A percentile compares a stretch with the other conserved stretches of the same genome.
Conservation (phyloP, 2,797 vertebrate species). For the Sarcoramphus papa region DNA sequence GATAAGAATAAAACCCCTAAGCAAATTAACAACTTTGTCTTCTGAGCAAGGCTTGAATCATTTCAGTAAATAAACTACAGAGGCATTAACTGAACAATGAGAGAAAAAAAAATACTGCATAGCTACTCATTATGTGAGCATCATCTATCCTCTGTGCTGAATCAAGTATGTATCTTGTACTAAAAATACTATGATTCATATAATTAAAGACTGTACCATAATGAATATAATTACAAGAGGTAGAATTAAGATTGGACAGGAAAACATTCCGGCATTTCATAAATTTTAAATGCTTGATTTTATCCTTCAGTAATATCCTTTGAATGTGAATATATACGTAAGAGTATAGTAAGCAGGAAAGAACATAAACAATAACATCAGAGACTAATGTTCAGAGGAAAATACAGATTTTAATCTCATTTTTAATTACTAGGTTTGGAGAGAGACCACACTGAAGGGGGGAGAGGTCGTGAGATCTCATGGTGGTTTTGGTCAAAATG, state of each 20-base stretch:
- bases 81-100: slow-evolving; percentile 9
- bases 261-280: not conserved
- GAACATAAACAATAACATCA: not conserved
- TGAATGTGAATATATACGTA: not conserved
- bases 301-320: not conserved
- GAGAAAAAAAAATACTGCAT: not conserved
- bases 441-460: not conserved
- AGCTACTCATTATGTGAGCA: not conserved
- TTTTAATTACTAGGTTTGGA: not conserved
- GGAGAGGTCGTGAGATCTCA: not conserved
- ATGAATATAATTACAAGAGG: not conserved
- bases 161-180: not conserved
- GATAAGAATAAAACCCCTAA: not conserved
- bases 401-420: not conserved
- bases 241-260: not conserved
- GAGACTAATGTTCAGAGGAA: not conserved
- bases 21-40: not conserved
- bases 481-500: not conserved
- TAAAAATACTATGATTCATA: slow-evolving; percentile 19
- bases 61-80: not conserved
- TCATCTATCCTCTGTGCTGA: not conserved
- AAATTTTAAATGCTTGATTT: not conserved
- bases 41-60: not conserved
- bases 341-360: not conserved
- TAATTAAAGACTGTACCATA: not conserved